Evolutionary conservation across 2,888 invertebrate genomes (phyloP).

Genomic region (Morpho deidamia): DNA sequence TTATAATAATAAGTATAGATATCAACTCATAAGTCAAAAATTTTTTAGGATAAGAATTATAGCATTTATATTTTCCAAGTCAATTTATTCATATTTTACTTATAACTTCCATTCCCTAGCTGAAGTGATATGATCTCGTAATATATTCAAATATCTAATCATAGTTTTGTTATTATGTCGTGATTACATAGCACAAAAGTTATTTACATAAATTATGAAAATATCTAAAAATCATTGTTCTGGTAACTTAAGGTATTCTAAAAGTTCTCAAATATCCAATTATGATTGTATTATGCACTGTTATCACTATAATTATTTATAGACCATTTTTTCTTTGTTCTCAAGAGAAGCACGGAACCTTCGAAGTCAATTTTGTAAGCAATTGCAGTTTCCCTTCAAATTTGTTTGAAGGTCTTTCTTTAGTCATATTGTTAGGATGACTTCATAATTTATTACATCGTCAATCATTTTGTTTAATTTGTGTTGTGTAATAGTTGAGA

Average conservation of each 20-base stretch:
- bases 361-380: conserved; percentile 38
- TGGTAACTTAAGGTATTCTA: conserved; percentile 38
- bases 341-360: conserved; percentile 34
- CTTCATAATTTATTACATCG: conserved; percentile 4
- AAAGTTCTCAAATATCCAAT: conserved; percentile 37
- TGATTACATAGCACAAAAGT: not conserved
- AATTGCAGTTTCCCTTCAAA: conserved; percentile 44
- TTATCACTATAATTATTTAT: conserved; percentile 43
- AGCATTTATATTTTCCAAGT: too few species aligned
- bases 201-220: conserved; percentile 1
- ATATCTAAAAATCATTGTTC: conserved; percentile 24
- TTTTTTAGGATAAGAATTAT: too few species aligned
- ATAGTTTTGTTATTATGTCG: not conserved
- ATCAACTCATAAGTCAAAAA: too few species aligned
- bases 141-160: not conserved
- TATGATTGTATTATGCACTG: conserved; percentile 37
- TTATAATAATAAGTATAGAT: too few species aligned
- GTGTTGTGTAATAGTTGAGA: too few species aligned
- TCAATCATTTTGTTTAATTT: not conserved
- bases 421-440: conserved; percentile 26
- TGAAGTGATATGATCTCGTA: not conserved
- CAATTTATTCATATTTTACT: too few species aligned
- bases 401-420: conserved; percentile 31
- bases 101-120: too few species aligned
- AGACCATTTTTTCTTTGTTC: conserved; percentile 42